These are phyloP conservation scores for Lobophora halterata DNA, from an alignment of 2,888 invertebrate species.

Conservation along the genomic window DNA sequence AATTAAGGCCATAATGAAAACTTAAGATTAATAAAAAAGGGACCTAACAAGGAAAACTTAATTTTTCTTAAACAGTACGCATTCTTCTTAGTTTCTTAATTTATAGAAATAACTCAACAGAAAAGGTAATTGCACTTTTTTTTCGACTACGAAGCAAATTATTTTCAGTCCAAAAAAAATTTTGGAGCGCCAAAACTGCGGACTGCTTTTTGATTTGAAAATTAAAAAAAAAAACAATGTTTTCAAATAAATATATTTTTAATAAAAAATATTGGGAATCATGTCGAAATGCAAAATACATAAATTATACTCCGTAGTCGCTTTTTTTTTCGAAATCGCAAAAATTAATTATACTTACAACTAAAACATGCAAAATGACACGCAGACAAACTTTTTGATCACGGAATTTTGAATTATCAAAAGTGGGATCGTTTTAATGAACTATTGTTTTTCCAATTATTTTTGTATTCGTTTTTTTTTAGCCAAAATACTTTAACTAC, in stretches of 20 bases:
- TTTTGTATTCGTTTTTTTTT: too few relatives aligned
- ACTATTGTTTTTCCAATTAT: too few relatives aligned
- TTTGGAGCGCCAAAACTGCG: constrained; percentile 29
- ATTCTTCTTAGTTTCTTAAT: constrained; percentile 6
- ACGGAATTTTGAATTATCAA: constrained; percentile 32
- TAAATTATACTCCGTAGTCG: constrained; percentile 19
- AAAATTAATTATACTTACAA: constrained; percentile 14
- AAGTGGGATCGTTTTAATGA: constrained; percentile 25
- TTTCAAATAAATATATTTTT: constrained; percentile 31
- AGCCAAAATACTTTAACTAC: too few relatives aligned
- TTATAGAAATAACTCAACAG: too few relatives aligned
- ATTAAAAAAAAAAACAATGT: constrained; percentile 14
- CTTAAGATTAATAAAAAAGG: background rate
- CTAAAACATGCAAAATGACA: constrained; percentile 20
- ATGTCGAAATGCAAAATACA: constrained; percentile 25
- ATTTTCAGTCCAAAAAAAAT: constrained; percentile 23
- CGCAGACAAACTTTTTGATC: constrained; percentile 16
- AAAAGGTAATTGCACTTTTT: constrained; percentile 30
- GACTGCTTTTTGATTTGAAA: constrained; percentile 20
- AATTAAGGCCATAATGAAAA: constrained; percentile 7
- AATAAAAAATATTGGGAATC: constrained; percentile 20
- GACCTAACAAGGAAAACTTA: too few relatives aligned
- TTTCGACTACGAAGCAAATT: constrained; percentile 30
- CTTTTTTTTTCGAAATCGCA: constrained; percentile 16
- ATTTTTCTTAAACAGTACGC: constrained; percentile 5